Conservation (phyloP, 2,888 invertebrate species). For the Cosmorhoe ocellata region DNA sequence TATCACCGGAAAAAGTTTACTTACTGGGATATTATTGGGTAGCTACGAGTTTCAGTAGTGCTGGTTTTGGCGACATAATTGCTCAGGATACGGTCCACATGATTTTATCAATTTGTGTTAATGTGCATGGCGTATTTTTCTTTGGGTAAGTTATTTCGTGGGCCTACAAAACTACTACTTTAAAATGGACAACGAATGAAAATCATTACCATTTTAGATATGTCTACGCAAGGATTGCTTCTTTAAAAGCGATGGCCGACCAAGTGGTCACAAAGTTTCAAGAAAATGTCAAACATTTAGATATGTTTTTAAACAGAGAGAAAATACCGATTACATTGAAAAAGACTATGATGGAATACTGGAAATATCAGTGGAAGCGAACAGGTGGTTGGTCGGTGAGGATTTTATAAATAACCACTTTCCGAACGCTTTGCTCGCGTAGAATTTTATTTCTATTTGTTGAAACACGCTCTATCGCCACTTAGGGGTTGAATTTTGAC, state of each 20-base stretch:
- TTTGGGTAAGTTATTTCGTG: conserved; percentile 59
- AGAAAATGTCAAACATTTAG: conserved; percentile 72
- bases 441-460: not conserved
- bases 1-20: conserved; percentile 64
- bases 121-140: conserved; percentile 72
- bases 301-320: conserved; percentile 69
- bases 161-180: not conserved
- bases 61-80: conserved; percentile 76
- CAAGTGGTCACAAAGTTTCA: conserved; percentile 72
- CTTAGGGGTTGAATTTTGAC: too few relatives aligned
- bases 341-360: conserved; percentile 64
- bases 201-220: conserved; percentile 49
- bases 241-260: conserved; percentile 74
- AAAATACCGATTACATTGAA: conserved; percentile 62
- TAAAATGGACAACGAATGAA: not conserved
- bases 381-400: conserved; percentile 77
- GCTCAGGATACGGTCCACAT: conserved; percentile 69
- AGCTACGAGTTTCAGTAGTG: conserved; percentile 70
- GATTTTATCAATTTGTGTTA: conserved; percentile 66
- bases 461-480: too few relatives aligned
- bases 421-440: not conserved
- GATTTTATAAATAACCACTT: not conserved
- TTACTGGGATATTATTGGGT: conserved; percentile 75
- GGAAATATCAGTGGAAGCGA: conserved; percentile 79
- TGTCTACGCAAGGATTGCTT: conserved; percentile 74